phyloP scores from a whole-genome alignment of 2,888 invertebrate genomes.

The Iselma pallidipennis region DNA sequence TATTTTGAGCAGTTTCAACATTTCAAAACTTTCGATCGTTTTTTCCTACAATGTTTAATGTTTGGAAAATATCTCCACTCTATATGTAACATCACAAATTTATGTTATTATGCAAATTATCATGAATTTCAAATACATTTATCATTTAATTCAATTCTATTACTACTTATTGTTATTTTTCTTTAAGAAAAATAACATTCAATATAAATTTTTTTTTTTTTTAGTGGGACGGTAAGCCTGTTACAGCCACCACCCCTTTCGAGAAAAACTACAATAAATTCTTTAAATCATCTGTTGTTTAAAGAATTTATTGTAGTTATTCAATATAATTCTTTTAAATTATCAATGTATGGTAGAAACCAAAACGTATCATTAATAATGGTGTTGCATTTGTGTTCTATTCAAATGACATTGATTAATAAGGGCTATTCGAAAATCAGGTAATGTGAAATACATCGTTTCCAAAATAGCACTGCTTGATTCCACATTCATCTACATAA shows the following conservation, averaged over 20 bases:
- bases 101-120: too few species aligned
- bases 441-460: constrained; percentile 39
- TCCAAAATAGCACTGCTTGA: constrained; percentile 24
- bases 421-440: constrained; percentile 39
- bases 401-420: constrained; percentile 47
- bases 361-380: constrained; percentile 44
- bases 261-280: too few species aligned
- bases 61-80: neutral
- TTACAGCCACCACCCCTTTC: too few species aligned
- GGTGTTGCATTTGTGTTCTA: constrained; percentile 44
- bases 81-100: neutral
- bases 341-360: constrained; percentile 24
- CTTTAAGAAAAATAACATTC: too few species aligned
- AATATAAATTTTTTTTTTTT: too few species aligned
- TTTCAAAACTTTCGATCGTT: neutral
- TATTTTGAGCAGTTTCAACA: neutral
- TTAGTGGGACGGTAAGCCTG: too few species aligned
- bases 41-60: neutral
- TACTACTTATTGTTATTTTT: too few species aligned
- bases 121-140: too few species aligned
- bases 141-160: neutral
- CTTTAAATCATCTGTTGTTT: too few species aligned
- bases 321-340: constrained; percentile 20
- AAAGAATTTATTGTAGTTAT: too few species aligned
- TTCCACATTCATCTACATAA: neutral